phyloP scores from a whole-genome alignment of 2,797 vertebrate genomes.

The Hippoglossus hippoglossus region DNA sequence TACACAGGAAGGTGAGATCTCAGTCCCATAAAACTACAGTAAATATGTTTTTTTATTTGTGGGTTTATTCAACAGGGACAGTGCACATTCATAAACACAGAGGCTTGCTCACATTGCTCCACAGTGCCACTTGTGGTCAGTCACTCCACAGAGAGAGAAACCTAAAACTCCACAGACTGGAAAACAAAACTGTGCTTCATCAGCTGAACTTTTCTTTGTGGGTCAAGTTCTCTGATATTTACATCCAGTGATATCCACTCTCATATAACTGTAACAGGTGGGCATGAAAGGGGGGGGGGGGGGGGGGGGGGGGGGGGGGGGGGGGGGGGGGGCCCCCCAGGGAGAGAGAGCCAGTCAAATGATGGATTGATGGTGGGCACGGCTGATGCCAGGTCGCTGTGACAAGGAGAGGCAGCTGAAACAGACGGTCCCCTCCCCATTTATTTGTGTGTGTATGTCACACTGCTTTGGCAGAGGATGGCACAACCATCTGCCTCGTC shows the following conservation, averaged over 20 bases:
- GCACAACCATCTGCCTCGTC: slow-evolving; percentile 62
- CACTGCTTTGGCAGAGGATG: slow-evolving; percentile 58
- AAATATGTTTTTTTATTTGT: too few relatives aligned
- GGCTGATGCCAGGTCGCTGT: slow-evolving; percentile 68
- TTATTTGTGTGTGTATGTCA: slow-evolving; percentile 63
- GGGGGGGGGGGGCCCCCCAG: slow-evolving; percentile 14
- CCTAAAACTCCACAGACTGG: not conserved
- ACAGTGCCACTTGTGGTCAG: not conserved
- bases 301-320: slow-evolving; percentile 16
- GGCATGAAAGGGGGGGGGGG: slow-evolving; percentile 42
- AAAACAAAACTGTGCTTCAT: not conserved
- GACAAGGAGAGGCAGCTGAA: slow-evolving; percentile 77
- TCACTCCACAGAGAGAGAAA: not conserved
- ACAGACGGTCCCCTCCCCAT: slow-evolving; percentile 76
- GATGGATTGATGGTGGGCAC: slow-evolving; percentile 73
- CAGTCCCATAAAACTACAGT: too few relatives aligned
- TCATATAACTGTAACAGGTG: slow-evolving; percentile 71
- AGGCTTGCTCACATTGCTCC: too few relatives aligned
- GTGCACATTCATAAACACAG: too few relatives aligned
- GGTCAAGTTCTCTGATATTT: slow-evolving; percentile 15
- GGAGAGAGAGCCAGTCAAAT: slow-evolving; percentile 29
- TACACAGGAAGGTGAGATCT: too few relatives aligned
- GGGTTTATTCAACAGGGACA: too few relatives aligned
- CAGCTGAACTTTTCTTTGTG: not conserved
- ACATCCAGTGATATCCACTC: slow-evolving; percentile 18